Evolutionary conservation across 2,888 invertebrate genomes (phyloP).

Genomic region (Papilio gigon): DNA sequence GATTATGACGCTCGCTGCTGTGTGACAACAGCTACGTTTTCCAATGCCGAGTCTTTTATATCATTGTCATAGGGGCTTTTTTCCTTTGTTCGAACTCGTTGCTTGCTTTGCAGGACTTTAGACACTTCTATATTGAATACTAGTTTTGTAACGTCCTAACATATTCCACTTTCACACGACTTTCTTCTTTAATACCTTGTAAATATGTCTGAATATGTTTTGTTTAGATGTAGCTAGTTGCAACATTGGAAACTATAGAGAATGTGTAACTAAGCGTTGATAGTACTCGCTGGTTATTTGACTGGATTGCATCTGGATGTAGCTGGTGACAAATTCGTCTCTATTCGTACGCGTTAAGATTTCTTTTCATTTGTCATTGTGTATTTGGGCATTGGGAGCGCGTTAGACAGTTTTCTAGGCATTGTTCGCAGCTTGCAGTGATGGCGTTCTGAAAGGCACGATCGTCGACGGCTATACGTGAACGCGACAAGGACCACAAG

Average conservation of each 20-base stretch:
- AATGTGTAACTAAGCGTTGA: slow-evolving; percentile 62
- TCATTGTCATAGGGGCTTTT: slow-evolving; percentile 58
- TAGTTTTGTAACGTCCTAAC: slow-evolving; percentile 33
- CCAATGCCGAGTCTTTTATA: slow-evolving; percentile 53
- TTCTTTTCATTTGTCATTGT: slow-evolving; percentile 44
- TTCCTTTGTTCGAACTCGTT: slow-evolving; percentile 55
- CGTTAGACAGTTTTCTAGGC: slow-evolving; percentile 58
- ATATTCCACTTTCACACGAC: neutral
- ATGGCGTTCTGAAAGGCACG: slow-evolving; percentile 55
- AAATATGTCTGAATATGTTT: slow-evolving; percentile 9
- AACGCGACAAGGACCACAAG: slow-evolving; percentile 44
- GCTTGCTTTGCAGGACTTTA: slow-evolving; percentile 59
- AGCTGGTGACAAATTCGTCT: slow-evolving; percentile 42
- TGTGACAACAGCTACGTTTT: slow-evolving; percentile 52
- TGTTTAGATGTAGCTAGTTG: neutral
- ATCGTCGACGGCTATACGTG: slow-evolving; percentile 49
- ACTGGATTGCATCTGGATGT: slow-evolving; percentile 57
- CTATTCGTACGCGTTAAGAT: slow-evolving; percentile 45
- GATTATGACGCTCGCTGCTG: slow-evolving; percentile 69
- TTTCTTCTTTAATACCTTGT: slow-evolving; percentile 4
- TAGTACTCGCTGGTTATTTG: slow-evolving; percentile 59
- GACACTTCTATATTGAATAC: slow-evolving; percentile 51
- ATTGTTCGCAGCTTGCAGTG: slow-evolving; percentile 52
- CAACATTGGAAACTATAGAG: slow-evolving; percentile 19
- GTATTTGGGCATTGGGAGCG: slow-evolving; percentile 52